Evolutionary conservation across 2,888 invertebrate species (phyloP).

Genomic region (Trisateles emortualis): DNA sequence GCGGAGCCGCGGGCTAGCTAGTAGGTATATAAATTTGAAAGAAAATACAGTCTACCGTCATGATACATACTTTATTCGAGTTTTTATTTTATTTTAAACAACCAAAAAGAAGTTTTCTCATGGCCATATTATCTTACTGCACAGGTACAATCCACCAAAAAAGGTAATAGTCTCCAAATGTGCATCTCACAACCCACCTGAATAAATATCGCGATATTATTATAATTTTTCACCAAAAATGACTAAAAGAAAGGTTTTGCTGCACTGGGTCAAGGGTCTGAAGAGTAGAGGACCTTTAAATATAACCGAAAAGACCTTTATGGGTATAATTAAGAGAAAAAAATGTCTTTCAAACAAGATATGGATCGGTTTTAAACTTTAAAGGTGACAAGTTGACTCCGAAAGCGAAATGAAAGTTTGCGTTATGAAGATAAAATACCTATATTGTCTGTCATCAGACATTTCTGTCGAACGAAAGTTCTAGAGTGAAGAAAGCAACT

Average conservation of each 20-base stretch:
- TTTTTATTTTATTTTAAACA: too few relatives aligned
- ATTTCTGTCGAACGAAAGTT: too few relatives aligned
- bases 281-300: conserved; percentile 10
- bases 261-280: conserved; percentile 34
- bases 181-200: conserved; percentile 21
- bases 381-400: not conserved
- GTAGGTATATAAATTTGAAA: too few relatives aligned
- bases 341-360: not conserved
- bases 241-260: conserved; percentile 31
- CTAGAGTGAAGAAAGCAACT: too few relatives aligned
- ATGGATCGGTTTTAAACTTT: not conserved
- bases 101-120: too few relatives aligned
- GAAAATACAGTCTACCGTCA: too few relatives aligned
- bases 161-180: conserved; percentile 34
- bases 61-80: too few relatives aligned
- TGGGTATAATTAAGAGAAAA: not conserved
- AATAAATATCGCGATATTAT: conserved; percentile 45
- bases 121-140: not conserved
- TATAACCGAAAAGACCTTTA: not conserved
- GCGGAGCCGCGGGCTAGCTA: too few relatives aligned
- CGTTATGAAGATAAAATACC: too few relatives aligned
- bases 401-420: not conserved
- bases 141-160: conserved; percentile 11
- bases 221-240: conserved; percentile 37
- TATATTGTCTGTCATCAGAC: too few relatives aligned